These are phyloP conservation scores for Myotis lucifugus DNA, from an alignment of 2,113 vertebrate species.

Conservation along the genomic window DNA sequence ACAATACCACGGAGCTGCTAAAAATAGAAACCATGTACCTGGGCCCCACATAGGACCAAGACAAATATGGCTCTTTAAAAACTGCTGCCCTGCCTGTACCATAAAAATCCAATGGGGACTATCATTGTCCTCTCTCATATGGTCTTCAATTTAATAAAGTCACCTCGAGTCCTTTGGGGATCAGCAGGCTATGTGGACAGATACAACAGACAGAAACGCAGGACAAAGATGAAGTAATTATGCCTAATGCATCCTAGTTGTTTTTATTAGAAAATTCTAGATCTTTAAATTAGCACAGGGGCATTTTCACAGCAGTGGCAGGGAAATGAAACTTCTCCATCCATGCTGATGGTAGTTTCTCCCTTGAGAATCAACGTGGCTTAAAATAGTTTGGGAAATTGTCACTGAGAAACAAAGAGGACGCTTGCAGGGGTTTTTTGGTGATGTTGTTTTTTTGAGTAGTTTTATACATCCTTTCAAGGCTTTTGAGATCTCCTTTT, in stretches of 20 bases:
- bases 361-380: slow-evolving; percentile 20
- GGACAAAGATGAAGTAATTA: neutral
- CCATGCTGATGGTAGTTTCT: slow-evolving; percentile 30
- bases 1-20: slow-evolving; percentile 79
- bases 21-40: slow-evolving; percentile 81
- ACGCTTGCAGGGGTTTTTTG: neutral
- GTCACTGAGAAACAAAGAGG: slow-evolving; percentile 50
- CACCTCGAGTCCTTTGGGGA: neutral
- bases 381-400: slow-evolving; percentile 65
- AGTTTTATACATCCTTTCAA: slow-evolving; percentile 35
- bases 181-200: neutral
- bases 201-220: neutral
- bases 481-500: neutral
- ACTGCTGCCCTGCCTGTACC: slow-evolving; percentile 42
- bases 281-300: slow-evolving; percentile 4
- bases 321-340: slow-evolving; percentile 21
- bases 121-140: neutral
- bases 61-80: slow-evolving; percentile 71
- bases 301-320: neutral
- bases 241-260: neutral
- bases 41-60: slow-evolving; percentile 64
- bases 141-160: neutral
- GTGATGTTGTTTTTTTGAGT: neutral
- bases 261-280: slow-evolving; percentile 55
- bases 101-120: slow-evolving; percentile 46